Percentiles rank a stretch among this genome's conserved stretches.
Conservation (phyloP, 2,888 invertebrate species). For the Danaus chrysippus region DNA sequence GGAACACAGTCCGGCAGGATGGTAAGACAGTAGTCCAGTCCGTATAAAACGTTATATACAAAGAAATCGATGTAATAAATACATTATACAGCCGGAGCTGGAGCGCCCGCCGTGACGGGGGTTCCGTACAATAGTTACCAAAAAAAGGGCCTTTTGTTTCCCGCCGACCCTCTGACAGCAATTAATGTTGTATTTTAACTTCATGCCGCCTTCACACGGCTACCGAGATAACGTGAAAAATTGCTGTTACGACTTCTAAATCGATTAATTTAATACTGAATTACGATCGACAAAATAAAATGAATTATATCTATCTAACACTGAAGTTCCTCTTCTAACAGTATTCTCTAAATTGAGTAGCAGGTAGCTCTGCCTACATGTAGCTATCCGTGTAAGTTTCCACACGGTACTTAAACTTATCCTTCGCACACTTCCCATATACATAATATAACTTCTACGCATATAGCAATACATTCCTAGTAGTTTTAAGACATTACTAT, state of each 20-base stretch:
- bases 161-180: slow-evolving; percentile 62
- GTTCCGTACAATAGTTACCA: slow-evolving; percentile 66
- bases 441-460: neutral
- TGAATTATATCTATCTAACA: neutral
- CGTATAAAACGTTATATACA: neutral
- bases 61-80: slow-evolving; percentile 14
- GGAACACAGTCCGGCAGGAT: slow-evolving; percentile 72
- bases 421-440: neutral
- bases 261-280: neutral
- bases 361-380: slow-evolving; percentile 4
- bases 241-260: neutral
- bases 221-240: neutral
- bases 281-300: neutral
- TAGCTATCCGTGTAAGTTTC: neutral
- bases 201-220: slow-evolving; percentile 42
- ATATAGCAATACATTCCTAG: neutral
- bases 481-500: neutral
- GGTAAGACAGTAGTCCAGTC: slow-evolving; percentile 51
- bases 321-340: neutral
- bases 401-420: neutral
- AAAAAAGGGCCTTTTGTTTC: slow-evolving; percentile 63
- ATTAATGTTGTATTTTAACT: slow-evolving; percentile 73
- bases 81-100: slow-evolving; percentile 36
- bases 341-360: neutral
- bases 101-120: slow-evolving; percentile 60